These are phyloP conservation scores for Hydropsyche betteni DNA, from an alignment of 2,888 invertebrate species.

Conservation along the genomic window DNA sequence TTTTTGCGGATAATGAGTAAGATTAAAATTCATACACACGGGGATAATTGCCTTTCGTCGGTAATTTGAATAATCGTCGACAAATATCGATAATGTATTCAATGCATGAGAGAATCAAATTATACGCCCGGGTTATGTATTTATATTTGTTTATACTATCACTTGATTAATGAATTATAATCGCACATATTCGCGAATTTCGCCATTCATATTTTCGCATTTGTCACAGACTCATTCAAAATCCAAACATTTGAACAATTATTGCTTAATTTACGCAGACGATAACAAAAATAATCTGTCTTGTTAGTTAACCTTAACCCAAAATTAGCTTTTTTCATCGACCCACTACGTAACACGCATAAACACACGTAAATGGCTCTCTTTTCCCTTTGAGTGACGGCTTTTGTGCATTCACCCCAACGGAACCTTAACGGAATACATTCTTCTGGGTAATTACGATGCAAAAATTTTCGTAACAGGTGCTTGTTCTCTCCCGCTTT, in stretches of 20 bases:
- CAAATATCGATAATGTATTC: slow-evolving; percentile 27
- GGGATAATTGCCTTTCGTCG: slow-evolving; percentile 20
- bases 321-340: slow-evolving; percentile 23
- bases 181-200: slow-evolving; percentile 16
- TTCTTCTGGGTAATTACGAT: slow-evolving; percentile 50
- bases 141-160: slow-evolving; percentile 46
- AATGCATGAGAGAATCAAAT: slow-evolving; percentile 18
- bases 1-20: slow-evolving; percentile 23
- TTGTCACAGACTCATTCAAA: not conserved
- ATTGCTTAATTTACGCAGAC: no score
- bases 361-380: slow-evolving; percentile 46
- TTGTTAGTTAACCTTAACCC: not conserved
- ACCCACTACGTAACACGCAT: slow-evolving; percentile 39
- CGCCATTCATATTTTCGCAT: not conserved
- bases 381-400: slow-evolving; percentile 41
- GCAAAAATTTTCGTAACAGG: slow-evolving; percentile 50
- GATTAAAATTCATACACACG: slow-evolving; percentile 31
- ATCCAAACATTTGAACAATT: no score
- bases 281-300: no score
- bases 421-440: slow-evolving; percentile 26
- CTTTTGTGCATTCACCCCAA: slow-evolving; percentile 44
- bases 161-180: slow-evolving; percentile 42
- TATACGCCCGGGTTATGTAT: slow-evolving; percentile 12
- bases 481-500: slow-evolving; percentile 46
- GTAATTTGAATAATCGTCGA: slow-evolving; percentile 28